Evolutionary conservation across 2,888 invertebrate genomes (phyloP), one percentile per base, ranked within the genome.

Genomic region (Acanthosepion pharaonis): DNA sequence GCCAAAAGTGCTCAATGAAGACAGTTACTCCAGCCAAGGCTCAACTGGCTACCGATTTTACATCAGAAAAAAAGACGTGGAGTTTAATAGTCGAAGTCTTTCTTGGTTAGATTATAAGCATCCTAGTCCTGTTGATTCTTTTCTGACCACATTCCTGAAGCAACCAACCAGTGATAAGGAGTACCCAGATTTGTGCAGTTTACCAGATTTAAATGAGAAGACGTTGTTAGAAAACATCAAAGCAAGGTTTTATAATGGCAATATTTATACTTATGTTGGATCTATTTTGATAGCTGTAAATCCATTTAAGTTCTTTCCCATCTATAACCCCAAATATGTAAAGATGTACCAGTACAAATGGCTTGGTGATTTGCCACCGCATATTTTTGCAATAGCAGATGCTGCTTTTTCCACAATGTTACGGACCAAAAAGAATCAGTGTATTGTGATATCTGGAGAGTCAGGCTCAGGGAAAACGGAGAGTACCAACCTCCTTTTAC

Each of bases 381-480:
- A 99, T 97, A 99, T 99, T 97, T 99, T 99, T 98, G 99, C 99
- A 94, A 99, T 99, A 93, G 99, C 99, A 18, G 99, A 99, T 97
- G 98, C 99, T 33, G 99, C 99, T 51, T 99, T 99, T 97, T 99
- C 99, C 97, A 98, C 98, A 97, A 99, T 99, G 99, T 98, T 99
- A 95, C 98, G 99, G 96, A 98, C 99, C 96, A 98, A 98, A 97
- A 98, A 98, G 96, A 99, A 99, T 97, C 98, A 98, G 98, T 99
- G 99, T 97, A 99, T 99, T 97, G 99, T 99, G 96, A 99, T 99
- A 96, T 99, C 99, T 97, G 99, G 99, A 55, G 99, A 99, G 97
- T 99, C 99, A 97, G 99, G 99, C 95, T 99, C 99, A n/a, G 99
- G 99, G 11, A 99, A 99, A 98, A 99, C 99, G 5, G 99, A 99